Conservation (phyloP, 2,888 invertebrate species). For the Eilema sororculum region DNA sequence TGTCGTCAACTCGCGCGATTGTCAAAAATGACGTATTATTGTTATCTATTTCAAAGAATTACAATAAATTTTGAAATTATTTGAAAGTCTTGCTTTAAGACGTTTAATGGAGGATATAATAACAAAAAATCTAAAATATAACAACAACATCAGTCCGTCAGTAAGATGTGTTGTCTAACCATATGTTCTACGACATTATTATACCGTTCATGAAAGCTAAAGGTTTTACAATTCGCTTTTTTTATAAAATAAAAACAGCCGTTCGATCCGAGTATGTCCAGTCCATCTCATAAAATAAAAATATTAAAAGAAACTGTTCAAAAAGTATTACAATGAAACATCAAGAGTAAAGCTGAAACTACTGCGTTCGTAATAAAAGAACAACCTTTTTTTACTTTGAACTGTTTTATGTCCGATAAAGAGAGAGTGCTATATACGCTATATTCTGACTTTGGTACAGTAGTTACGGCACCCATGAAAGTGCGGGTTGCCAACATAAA, state of each 20-base stretch:
- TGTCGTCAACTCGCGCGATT: no score
- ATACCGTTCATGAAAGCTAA: background rate
- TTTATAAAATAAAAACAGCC: background rate
- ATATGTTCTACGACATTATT: no score
- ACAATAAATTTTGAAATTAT: no score
- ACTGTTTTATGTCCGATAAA: constrained; percentile 23
- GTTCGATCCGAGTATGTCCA: background rate
- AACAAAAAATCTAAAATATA: no score
- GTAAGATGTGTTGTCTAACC: no score
- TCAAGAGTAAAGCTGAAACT: constrained; percentile 9
- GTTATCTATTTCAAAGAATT: no score
- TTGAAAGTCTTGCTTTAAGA: no score
- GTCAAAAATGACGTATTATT: no score
- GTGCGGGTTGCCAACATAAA: constrained; percentile 44
- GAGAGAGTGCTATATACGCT: constrained; percentile 37
- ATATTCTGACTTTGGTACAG: constrained; percentile 30
- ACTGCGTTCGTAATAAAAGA: constrained; percentile 10
- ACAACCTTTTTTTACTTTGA: constrained; percentile 20
- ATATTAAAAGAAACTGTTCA: constrained; percentile 16
- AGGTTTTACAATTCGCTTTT: background rate
- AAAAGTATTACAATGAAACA: constrained; percentile 1
- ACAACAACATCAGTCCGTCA: no score
- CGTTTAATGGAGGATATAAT: no score
- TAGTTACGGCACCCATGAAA: constrained; percentile 36
- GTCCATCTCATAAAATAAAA: background rate